Evolutionary conservation across 2,797 vertebrate species (phyloP).

Genomic region (Columba guinea): DNA sequence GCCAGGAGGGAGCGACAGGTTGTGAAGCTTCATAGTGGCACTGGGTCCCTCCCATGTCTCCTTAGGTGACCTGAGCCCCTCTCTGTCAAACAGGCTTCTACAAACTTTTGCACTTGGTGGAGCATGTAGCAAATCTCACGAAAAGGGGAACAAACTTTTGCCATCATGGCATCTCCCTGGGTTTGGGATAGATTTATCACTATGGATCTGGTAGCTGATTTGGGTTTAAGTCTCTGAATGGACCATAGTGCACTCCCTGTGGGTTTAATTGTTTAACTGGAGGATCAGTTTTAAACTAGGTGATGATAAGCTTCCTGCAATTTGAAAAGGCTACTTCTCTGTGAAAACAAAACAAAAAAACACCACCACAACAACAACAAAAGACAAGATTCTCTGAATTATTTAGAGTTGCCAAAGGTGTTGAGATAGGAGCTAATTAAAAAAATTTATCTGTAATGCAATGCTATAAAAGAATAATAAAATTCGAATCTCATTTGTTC

Average conservation of each 20-base stretch:
- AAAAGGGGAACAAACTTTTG: neutral
- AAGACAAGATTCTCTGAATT: conserved; percentile 35
- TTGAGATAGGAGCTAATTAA: conserved; percentile 73
- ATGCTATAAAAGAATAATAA: conserved; percentile 76
- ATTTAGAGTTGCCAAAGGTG: conserved; percentile 72
- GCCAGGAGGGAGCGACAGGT: neutral
- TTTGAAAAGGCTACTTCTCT: neutral
- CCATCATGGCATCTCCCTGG: neutral
- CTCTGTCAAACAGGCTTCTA: neutral
- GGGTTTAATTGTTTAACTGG: neutral
- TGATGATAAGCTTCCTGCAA: neutral
- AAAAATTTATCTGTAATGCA: conserved; percentile 57
- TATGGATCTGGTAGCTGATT: neutral
- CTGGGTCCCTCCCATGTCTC: neutral
- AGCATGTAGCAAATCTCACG: neutral
- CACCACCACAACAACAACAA: neutral
- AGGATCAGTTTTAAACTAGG: neutral
- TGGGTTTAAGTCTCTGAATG: neutral
- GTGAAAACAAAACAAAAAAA: neutral
- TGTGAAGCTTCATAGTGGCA: neutral
- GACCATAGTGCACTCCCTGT: neutral
- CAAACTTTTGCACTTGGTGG: neutral
- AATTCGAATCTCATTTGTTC: conserved; percentile 79
- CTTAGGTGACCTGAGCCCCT: neutral
- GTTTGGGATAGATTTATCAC: neutral